Evolutionary conservation across 1,140 invertebrate species (phyloP), one percentile per base, ranked within the genome.

Genomic region (Drosophila paulistorum): DNA sequence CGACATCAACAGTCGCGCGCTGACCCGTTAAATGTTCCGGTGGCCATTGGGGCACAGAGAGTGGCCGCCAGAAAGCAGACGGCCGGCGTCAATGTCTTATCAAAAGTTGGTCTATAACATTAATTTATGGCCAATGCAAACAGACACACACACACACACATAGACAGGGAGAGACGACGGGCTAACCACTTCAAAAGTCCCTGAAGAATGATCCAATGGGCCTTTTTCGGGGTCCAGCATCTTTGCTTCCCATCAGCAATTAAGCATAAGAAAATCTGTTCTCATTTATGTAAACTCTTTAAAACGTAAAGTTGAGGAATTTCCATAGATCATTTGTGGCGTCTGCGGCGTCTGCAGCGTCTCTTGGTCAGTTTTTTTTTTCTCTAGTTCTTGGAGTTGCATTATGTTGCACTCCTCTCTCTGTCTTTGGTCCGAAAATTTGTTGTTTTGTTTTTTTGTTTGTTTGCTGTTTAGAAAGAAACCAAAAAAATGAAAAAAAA

Each of bases 71-170:
- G 45, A 11, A 51, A 57, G 62, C 30, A 33, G 68, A 59, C 68
- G 74, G 41, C 63, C 70, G 83, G 80, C 84, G 80, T 90, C 84
- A 87, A 89, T 75, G 80, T 79, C 85, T 87, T 87, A 87, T 87
- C 84, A 86, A 87, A 87, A 87, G 55, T 75, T 81, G 68, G 84
- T 77, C 85, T 87, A 87, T 84, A 84, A 81, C 85, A 87, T 90
- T 84, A 87, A 90, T 90, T 87, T 87, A 87, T 87, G 39, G 77
- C 74, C 85, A 64, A 75, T 77, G 74, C 65, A 61, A 77, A 74
- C 41, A 65, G n/a, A 37, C 42, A 55, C 57, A 39, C 57, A 57
- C 39, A 33, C 37, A 65, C 59, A 51, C 51, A 69, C 37, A 41
- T 0, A 55, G 45, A 39, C 3, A 26, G 60, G 10, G 7, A 23